Evolutionary conservation across 2,888 invertebrate genomes (phyloP).

Genomic region (Drosophila cognata): DNA sequence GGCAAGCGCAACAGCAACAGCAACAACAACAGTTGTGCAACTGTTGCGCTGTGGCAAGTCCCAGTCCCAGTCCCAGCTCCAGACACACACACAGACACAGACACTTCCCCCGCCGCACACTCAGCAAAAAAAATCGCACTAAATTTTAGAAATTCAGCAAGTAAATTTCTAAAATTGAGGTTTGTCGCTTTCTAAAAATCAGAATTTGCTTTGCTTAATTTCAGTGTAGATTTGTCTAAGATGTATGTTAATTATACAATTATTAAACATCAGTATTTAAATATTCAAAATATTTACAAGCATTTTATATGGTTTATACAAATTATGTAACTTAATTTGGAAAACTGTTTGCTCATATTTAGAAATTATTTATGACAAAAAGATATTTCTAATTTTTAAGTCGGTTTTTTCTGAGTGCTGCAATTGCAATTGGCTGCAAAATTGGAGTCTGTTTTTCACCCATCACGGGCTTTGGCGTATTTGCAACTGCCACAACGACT

Average conservation of each 20-base stretch:
- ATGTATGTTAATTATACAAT: too few relatives aligned
- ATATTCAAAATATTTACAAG: too few relatives aligned
- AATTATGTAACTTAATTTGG: too few relatives aligned
- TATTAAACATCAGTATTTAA: too few relatives aligned
- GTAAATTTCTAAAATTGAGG: not conserved
- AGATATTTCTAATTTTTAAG: too few relatives aligned
- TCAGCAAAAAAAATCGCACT: not conserved
- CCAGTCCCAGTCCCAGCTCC: constrained; percentile 18
- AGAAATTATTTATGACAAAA: not conserved
- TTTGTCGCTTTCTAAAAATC: not conserved
- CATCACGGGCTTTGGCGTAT: not conserved
- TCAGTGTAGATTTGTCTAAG: too few relatives aligned
- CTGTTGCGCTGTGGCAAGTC: constrained; percentile 44
- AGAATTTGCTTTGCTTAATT: too few relatives aligned
- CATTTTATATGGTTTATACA: too few relatives aligned
- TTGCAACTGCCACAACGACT: constrained; percentile 21
- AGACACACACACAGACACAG: constrained; percentile 1
- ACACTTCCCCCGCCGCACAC: constrained; percentile 23
- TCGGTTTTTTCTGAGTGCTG: not conserved
- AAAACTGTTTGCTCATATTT: not conserved
- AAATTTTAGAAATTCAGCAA: not conserved
- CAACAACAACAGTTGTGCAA: constrained; percentile 30
- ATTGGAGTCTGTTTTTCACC: constrained; percentile 28
- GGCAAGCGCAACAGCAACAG: constrained; percentile 8
- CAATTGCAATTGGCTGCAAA: constrained; percentile 5